Conservation (phyloP, 2,113 vertebrate genomes). For the Hassar affinis region DNA sequence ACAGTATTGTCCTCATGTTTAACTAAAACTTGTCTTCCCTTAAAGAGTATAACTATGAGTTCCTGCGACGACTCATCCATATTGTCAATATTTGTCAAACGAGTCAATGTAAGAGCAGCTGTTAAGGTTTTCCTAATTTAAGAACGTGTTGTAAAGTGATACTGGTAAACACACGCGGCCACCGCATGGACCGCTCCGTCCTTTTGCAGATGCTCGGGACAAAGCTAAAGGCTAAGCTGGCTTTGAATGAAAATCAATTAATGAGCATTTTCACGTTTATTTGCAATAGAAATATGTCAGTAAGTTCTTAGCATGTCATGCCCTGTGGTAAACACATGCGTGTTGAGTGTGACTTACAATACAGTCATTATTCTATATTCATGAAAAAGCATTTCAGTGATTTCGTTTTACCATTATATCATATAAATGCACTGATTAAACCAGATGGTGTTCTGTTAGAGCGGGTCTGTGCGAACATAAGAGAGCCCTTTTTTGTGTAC, state of each 20-base stretch:
- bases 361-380: constrained; percentile 49
- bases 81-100: constrained; percentile 38
- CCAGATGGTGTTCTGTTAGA: constrained; percentile 41
- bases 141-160: constrained; percentile 44
- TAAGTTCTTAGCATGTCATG: constrained; percentile 37
- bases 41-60: constrained; percentile 38
- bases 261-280: neutral
- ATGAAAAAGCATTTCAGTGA: constrained; percentile 46
- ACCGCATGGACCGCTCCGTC: neutral
- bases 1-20: constrained; percentile 5
- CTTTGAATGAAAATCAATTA: neutral
- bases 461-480: constrained; percentile 31
- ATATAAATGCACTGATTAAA: constrained; percentile 44
- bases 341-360: constrained; percentile 19
- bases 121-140: constrained; percentile 35
- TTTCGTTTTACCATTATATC: constrained; percentile 36
- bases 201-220: neutral
- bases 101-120: constrained; percentile 38
- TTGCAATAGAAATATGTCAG: neutral
- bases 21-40: constrained; percentile 9
- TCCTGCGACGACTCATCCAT: constrained; percentile 11
- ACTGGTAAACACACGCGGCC: constrained; percentile 23
- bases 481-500: constrained; percentile 28
- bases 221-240: neutral
- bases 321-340: constrained; percentile 48